Base-by-base conservation (phyloP, 1,140 invertebrate genomes). In the Drosophila nikananu region DNA sequence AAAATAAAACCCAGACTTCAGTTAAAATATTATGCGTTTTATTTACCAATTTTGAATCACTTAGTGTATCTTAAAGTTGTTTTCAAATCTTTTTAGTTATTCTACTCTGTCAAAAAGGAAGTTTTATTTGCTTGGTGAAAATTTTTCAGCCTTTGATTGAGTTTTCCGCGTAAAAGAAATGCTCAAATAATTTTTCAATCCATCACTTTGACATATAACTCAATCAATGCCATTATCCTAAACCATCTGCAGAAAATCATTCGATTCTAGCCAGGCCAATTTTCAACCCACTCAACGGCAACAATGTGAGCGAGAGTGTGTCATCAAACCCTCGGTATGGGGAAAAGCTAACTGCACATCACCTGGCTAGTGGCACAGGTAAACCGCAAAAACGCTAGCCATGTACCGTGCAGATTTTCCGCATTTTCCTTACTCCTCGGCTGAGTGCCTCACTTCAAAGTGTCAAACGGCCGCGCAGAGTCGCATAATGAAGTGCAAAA, bases 401-500 rank as follows among this genome's bases (percentile, higher is more conserved):
- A 25, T 54, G 59, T 71, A 32, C 67, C 59, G 52, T 67, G 61
- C 75, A 42, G 75, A 60, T 78, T 66, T 21, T 57, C 42, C 39
- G n/a, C 46, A 39, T 48, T 44, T 44, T 66, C 37, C 39, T n/a
- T 19, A 3, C 67, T 78, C 58, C 65, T 80, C 86, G 76, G 86
- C 72, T 82, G 86, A 91, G 76, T 90, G 86, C 86, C 86, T 91
- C 86, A 90, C 86, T 86, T 90, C 86, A 90, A 90, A 90, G 86
- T 90, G 86, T 90, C 86, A 89, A 89, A 86, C 79, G 72, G 82
- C 86, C 86, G 83, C 84, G 30, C 83, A 87, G 82, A 87, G 84
- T 78, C 84, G 79, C 86, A 90, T 90, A 90, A 90, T 90, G 86
- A 90, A 91, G 86, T 90, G 86, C 86, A 90, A 90, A 90, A 91